These are phyloP conservation scores for Theonella swinhoei DNA, from an alignment of 37 sponge, comb jelly and placozoan genomes.

Conservation along the genomic window DNA sequence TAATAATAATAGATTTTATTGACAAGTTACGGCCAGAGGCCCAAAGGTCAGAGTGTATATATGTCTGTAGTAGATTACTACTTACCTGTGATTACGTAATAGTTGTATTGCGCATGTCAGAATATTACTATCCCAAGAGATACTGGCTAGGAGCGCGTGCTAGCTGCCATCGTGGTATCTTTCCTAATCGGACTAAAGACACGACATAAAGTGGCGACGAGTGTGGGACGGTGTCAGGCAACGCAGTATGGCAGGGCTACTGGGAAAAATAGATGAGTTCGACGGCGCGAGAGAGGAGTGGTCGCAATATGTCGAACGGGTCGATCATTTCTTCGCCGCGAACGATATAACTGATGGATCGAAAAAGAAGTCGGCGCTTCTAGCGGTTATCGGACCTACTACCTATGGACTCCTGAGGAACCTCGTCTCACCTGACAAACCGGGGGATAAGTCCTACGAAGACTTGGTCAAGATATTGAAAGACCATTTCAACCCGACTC, in stretches of 20 bases:
- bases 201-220: constrained; percentile 41
- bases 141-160: too few species aligned
- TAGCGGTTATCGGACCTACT: constrained; percentile 1
- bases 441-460: constrained; percentile 26
- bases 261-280: constrained; percentile 1
- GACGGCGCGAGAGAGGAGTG: constrained; percentile 16
- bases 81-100: too few species aligned
- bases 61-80: too few species aligned
- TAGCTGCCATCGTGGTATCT: too few species aligned
- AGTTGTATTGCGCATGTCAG: too few species aligned
- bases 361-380: neutral
- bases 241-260: neutral
- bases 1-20: too few species aligned
- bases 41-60: too few species aligned
- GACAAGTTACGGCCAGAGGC: too few species aligned
- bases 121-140: too few species aligned
- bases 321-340: constrained; percentile 13
- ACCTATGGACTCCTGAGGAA: constrained; percentile 6
- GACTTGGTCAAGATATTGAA: constrained; percentile 16
- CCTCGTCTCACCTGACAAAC: constrained; percentile 23
- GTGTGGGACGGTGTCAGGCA: too few species aligned
- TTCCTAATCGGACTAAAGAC: too few species aligned
- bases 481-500: constrained; percentile 25
- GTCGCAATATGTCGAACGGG: constrained; percentile 26
- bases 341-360: constrained; percentile 9